phyloP scores from a whole-genome alignment of 2,113 vertebrate species.

The Charadrius vociferus region DNA sequence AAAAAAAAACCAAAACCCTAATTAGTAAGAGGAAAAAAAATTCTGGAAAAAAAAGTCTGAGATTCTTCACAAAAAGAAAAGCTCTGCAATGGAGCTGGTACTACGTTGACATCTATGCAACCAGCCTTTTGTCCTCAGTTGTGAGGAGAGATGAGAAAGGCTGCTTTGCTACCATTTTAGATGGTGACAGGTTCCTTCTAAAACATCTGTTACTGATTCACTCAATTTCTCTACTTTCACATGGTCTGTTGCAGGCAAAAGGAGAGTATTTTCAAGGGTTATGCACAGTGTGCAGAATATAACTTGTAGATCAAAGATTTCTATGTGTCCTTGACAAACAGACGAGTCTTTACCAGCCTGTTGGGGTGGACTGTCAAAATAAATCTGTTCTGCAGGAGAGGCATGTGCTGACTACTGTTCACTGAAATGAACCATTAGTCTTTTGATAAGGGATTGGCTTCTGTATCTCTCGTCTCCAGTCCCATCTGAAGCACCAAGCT shows the following conservation, averaged over 20 bases:
- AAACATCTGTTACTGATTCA: neutral
- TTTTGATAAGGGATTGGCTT: neutral
- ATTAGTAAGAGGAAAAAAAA: neutral
- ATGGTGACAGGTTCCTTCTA: neutral
- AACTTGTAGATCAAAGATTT: neutral
- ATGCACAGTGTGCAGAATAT: neutral
- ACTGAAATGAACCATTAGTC: neutral
- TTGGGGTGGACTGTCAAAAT: neutral
- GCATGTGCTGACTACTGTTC: neutral
- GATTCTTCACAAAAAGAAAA: neutral
- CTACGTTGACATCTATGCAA: neutral
- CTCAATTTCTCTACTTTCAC: neutral
- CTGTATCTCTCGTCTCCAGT: neutral
- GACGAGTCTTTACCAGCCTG: neutral
- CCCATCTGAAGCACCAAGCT: neutral
- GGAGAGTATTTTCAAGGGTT: neutral
- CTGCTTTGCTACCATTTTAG: neutral
- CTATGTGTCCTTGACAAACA: neutral
- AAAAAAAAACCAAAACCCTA: neutral
- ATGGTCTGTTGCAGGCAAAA: neutral
- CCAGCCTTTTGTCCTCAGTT: neutral
- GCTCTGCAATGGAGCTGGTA: neutral
- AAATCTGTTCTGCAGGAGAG: neutral
- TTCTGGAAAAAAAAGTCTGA: neutral
- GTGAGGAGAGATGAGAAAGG: neutral